Percentiles rank a stretch among this genome's conserved stretches.
Conservation (phyloP, 1,140 invertebrate genomes). For the Diprion similis region DNA sequence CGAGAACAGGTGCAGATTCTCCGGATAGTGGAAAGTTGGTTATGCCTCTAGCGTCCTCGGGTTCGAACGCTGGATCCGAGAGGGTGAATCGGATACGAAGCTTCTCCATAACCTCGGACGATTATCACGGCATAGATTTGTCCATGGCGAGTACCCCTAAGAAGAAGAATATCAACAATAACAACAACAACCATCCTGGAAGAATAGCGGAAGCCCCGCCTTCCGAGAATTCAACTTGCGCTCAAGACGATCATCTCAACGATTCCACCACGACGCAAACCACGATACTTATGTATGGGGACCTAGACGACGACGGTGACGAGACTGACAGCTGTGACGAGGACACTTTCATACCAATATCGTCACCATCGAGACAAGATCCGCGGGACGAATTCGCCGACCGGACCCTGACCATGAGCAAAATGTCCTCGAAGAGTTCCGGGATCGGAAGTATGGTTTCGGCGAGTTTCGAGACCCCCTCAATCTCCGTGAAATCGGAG, state of each 20-base stretch:
- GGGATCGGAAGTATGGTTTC: neutral
- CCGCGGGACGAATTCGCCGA: neutral
- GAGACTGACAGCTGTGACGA: constrained; percentile 45
- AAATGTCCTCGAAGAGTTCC: constrained; percentile 3
- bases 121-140: constrained; percentile 46
- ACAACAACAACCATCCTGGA: too few relatives aligned
- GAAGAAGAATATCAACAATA: constrained; percentile 35
- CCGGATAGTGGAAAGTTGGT: constrained; percentile 54
- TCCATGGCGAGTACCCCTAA: constrained; percentile 32
- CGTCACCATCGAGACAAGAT: neutral
- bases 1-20: constrained; percentile 65
- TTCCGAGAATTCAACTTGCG: too few relatives aligned
- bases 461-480: constrained; percentile 8
- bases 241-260: constrained; percentile 20
- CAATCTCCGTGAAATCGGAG: neutral
- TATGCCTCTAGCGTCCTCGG: constrained; percentile 35
- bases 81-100: constrained; percentile 28
- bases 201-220: too few relatives aligned
- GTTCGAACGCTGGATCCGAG: neutral
- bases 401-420: neutral
- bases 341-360: constrained; percentile 28
- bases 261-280: constrained; percentile 28
- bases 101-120: constrained; percentile 49
- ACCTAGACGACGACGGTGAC: constrained; percentile 38
- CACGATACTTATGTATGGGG: constrained; percentile 36